Base-by-base conservation (phyloP, 1,140 invertebrate species). In the Diuraphis noxia region DNA sequence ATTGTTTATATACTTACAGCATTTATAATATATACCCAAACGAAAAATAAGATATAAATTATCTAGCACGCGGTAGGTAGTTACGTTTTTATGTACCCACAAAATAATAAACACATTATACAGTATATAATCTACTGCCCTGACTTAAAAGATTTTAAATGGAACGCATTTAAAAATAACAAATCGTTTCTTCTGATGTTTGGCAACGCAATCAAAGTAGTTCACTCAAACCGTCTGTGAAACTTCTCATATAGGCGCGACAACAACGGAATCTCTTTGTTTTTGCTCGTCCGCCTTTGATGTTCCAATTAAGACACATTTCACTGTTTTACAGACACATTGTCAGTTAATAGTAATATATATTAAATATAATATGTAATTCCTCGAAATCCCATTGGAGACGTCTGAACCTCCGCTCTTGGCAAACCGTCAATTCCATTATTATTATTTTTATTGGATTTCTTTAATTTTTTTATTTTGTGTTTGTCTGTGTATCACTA, bases 301-400 rank as follows among this genome's bases (percentile, higher is more conserved):
- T 91, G 77, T 91, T 91, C 89, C 89, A 91, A 91, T 91, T 91
- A 91, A 91, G 89, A 91, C 89, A n/a, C 34, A n/a, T 81, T 79
- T 91, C 88, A 46, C 88, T 79, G 88, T 77, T 79, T 88, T 56
- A 72, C 87, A 36, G 40, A 79, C 88, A 79, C 77, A 79, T 91
- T 81, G 89, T 91, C 89, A 79, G 77, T 52, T 91, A 91, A 91
- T 91, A 90, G 77, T 63, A 38, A 46, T 34, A 40, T 56, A 88
- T 40, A 72, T 72, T 72, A 72, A 72, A 72, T 72, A n/a, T 72
- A 72, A 72, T 72, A 72, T 72, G 25, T 88, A 88, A 30, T 88
- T 56, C 38, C 36, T 63, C 23, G 86, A 63, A 88, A 88, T 63
- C 34, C 46, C 85, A 38, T 34, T 72, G 88, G 72, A 1, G 30